These are phyloP conservation scores for Crocidura indochinensis DNA, from an alignment of 2,797 vertebrate genomes.

Conservation along the genomic window DNA sequence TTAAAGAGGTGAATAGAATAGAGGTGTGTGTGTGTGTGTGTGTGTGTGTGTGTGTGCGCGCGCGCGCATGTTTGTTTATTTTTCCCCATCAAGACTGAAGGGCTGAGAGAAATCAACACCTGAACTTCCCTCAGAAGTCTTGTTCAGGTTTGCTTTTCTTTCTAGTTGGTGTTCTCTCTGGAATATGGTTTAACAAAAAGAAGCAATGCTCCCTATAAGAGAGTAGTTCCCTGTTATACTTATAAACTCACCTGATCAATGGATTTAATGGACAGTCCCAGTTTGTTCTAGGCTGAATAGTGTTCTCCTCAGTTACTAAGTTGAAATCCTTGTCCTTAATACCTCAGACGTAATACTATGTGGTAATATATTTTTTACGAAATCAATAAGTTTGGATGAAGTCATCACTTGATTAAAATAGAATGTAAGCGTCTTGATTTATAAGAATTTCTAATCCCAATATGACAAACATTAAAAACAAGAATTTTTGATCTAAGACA, in stretches of 20 bases:
- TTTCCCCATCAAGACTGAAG: background rate
- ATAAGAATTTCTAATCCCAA: background rate
- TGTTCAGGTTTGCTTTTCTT: too few relatives aligned
- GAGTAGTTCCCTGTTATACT: background rate
- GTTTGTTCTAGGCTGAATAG: background rate
- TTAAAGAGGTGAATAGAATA: background rate
- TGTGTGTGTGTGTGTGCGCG: background rate
- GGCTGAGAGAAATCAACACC: too few relatives aligned
- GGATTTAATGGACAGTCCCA: background rate
- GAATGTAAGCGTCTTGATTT: background rate
- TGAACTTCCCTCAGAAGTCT: too few relatives aligned
- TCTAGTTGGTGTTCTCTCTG: too few relatives aligned
- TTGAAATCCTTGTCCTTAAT: background rate
- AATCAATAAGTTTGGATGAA: background rate
- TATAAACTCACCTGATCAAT: background rate
- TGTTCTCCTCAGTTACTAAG: rapidly evolving
- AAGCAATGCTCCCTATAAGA: background rate
- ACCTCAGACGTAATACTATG: background rate
- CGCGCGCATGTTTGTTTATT: background rate
- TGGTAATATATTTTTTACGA: background rate
- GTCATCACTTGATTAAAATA: background rate
- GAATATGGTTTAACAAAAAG: background rate
- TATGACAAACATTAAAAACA: background rate
- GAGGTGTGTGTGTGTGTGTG: background rate
- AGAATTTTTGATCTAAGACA: background rate